phyloP scores from a whole-genome alignment of 2,113 vertebrate genomes.

The Malurus melanocephalus region DNA sequence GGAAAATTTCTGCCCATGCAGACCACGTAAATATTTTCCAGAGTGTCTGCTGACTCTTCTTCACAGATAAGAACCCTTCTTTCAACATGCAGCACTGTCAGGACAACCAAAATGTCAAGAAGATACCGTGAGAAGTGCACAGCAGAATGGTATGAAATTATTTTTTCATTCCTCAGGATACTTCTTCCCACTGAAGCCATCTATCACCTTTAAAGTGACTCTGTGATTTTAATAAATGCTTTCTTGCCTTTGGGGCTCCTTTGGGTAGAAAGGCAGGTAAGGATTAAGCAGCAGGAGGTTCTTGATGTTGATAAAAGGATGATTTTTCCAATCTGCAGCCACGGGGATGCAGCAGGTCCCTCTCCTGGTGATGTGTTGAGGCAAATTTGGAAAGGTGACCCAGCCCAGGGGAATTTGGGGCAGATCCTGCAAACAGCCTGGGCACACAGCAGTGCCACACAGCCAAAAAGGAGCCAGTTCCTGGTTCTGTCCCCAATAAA shows the following conservation, averaged over 20 bases:
- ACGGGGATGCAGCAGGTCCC: neutral
- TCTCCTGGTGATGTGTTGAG: neutral
- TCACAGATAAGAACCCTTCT: neutral
- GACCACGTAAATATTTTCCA: neutral
- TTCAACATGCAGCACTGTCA: neutral
- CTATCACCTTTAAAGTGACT: neutral
- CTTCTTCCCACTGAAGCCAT: neutral
- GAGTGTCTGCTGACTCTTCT: neutral
- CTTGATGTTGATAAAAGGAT: neutral
- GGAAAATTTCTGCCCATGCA: neutral
- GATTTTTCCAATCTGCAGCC: neutral
- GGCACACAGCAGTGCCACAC: neutral
- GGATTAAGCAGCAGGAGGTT: neutral
- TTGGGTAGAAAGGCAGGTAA: neutral
- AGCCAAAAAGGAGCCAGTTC: conserved; percentile 6
- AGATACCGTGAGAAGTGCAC: neutral
- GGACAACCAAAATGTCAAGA: neutral
- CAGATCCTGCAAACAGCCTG: neutral
- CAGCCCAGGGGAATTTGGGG: neutral
- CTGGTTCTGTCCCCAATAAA: conserved; percentile 15
- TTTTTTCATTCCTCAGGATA: neutral
- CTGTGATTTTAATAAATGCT: neutral
- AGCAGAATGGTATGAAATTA: neutral
- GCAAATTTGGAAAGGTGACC: neutral
- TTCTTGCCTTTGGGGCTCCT: neutral